Evolutionary conservation across 2,113 vertebrate species (phyloP), one percentile per base, ranked within the genome.

Genomic region (Diglossa brunneiventris): DNA sequence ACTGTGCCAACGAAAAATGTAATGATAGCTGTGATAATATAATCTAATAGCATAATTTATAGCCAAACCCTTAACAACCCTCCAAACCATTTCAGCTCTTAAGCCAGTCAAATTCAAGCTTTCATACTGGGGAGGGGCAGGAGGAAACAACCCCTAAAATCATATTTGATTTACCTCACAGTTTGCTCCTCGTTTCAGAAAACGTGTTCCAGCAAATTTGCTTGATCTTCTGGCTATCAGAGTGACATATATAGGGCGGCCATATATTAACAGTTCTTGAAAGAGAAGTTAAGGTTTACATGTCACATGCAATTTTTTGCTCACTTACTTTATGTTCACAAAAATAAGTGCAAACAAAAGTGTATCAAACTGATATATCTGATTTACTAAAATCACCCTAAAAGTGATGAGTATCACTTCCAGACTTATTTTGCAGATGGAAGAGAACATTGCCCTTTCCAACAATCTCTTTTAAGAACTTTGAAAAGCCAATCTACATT

Each of bases 151-250:
- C 4, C 9, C 27, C 30, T 75, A 70, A 78, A 93, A 84, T 26
- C 20, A 13, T 42, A 31, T 58, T 37, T 80, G 9, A 33, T 92
- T 98, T 98, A 99, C 99, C 99, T 99, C 98, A 93, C 98, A 99
- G 97, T 99, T 99, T 89, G 99, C 97, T 76, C 99, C 99, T 97
- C 99, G 98, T 97, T 99, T 99, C 85, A 99, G 98, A 97, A 99
- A 99, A 67, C 99, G 99, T 16, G 99, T 99, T 63, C 99, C 99
- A 37, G 99, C 99, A 96, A 99, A 99, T 96, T 98, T 99, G 94
- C 99, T 99, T 96, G 99, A 99, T 91, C 99, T 99, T 94, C 99
- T 98, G 68, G 99, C 99, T 92, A 99, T 99, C 80, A 99, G 98
- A 64, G 99, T 99, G 92, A 99, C 98, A 79, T 99, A 98, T 83